These are phyloP conservation scores for Ptychadena robeensis DNA, from an alignment of 2,797 vertebrate genomes.

Conservation along the genomic window DNA sequence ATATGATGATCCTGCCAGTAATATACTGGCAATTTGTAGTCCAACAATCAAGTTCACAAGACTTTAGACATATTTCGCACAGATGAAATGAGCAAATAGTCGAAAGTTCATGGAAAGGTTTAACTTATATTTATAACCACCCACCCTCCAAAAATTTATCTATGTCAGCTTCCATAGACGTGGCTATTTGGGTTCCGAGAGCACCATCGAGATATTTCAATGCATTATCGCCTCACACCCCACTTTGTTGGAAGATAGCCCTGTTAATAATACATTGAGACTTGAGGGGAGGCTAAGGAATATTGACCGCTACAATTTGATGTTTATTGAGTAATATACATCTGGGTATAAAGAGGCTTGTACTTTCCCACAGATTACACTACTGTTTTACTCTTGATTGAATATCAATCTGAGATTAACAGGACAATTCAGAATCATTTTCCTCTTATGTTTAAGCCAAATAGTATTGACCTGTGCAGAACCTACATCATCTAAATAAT, in stretches of 20 bases:
- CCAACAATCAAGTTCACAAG: too few species aligned
- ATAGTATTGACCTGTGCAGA: constrained; percentile 54
- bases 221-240: constrained; percentile 15
- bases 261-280: constrained; percentile 55
- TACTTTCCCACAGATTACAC: constrained; percentile 54
- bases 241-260: constrained; percentile 27
- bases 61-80: too few species aligned
- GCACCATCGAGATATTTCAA: constrained; percentile 8
- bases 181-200: too few species aligned
- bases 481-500: constrained; percentile 46
- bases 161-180: too few species aligned
- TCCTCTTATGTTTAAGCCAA: constrained; percentile 50
- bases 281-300: constrained; percentile 24
- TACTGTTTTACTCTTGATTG: constrained; percentile 52
- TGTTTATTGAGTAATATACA: constrained; percentile 53
- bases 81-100: too few species aligned
- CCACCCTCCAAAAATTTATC: too few species aligned
- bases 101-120: too few species aligned
- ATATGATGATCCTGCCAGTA: too few species aligned
- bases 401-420: constrained; percentile 60
- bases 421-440: constrained; percentile 50
- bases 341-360: constrained; percentile 49
- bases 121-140: too few species aligned
- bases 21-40: too few species aligned
- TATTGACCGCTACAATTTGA: constrained; percentile 55